Evolutionary conservation across 2,113 vertebrate species (phyloP), one percentile per base, ranked within the genome.

Genomic region (Trinectes maculatus): DNA sequence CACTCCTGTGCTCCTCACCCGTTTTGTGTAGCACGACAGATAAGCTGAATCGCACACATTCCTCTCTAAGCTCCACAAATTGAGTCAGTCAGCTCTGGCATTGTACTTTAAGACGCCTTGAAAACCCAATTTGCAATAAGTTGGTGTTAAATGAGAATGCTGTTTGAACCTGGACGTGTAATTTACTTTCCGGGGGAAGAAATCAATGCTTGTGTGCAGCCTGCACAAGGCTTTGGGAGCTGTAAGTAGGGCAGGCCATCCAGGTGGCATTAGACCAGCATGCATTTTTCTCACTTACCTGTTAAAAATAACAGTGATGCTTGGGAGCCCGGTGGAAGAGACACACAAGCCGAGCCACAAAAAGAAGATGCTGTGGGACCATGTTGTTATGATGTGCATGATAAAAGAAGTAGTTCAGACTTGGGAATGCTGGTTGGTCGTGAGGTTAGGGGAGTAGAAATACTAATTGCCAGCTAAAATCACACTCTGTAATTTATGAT

Each of bases 401-500:
- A 64, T 56, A 59, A 78, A 85, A 80, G 66, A 37, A 54, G 56
- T 71, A n/a, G n/a, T n/a, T n/a, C 40, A 24, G 59, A 56, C 26
- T 10, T 22, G 69, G 43, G 71, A 86, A 79, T 78, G 74, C 59
- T 6, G 74, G 62, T 78, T 31, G 78, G 78, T 68, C 39, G n/a
- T 64, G 70, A 74, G 82, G 79, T 84, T 68, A 66, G 63, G 56
- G 69, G 68, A 80, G 74, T 56, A 68, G 79, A 70, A 82, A 77
- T 60, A 68, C 75, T 84, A 79, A 85, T 91, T 85, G 79, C 76
- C 55, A 62, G 71, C 79, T 82, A 57, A 83, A 77, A 64, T 87
- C 69, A 67, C 56, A 21, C 83, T 68, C 85, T 90, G 77, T 89
- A 86, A 89, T 89, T 89, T 87, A 65, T 77, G 66, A 80, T 15